Evolutionary conservation across 2,888 invertebrate species (phyloP).

Genomic region (Noctua comes): DNA sequence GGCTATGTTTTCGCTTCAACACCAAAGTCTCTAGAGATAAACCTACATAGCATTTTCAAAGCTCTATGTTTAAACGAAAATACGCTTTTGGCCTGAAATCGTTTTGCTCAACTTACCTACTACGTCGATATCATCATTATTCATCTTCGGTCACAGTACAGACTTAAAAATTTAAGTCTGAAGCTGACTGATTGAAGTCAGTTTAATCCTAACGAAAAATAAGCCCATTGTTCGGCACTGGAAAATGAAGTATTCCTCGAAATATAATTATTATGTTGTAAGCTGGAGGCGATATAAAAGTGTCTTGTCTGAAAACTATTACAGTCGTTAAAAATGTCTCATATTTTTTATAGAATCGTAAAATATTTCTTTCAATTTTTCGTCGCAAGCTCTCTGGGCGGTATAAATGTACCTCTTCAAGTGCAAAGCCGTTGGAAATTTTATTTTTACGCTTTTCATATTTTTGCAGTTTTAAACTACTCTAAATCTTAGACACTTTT

Average conservation of each 20-base stretch:
- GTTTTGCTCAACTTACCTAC: not conserved
- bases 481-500: constrained; percentile 15
- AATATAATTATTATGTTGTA: not conserved
- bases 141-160: not conserved
- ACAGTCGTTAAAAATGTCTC: constrained; percentile 47
- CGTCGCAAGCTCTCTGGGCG: constrained; percentile 22
- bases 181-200: not conserved
- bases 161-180: too few species aligned
- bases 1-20: constrained; percentile 33
- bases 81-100: not conserved
- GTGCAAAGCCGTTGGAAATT: constrained; percentile 25
- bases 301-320: constrained; percentile 32
- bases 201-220: not conserved
- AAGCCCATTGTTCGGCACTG: not conserved
- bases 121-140: not conserved
- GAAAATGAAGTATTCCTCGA: not conserved
- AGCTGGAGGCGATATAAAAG: constrained; percentile 21
- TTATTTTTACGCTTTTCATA: constrained; percentile 40
- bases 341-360: constrained; percentile 45
- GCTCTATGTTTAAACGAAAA: constrained; percentile 8
- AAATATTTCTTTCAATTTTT: constrained; percentile 40
- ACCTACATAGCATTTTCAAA: constrained; percentile 25
- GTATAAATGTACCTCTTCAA: constrained; percentile 42
- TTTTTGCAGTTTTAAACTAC: constrained; percentile 37
- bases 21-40: constrained; percentile 14